Evolutionary conservation across 2,113 vertebrate genomes (phyloP).

Genomic region (Mystacornis crossleyi): DNA sequence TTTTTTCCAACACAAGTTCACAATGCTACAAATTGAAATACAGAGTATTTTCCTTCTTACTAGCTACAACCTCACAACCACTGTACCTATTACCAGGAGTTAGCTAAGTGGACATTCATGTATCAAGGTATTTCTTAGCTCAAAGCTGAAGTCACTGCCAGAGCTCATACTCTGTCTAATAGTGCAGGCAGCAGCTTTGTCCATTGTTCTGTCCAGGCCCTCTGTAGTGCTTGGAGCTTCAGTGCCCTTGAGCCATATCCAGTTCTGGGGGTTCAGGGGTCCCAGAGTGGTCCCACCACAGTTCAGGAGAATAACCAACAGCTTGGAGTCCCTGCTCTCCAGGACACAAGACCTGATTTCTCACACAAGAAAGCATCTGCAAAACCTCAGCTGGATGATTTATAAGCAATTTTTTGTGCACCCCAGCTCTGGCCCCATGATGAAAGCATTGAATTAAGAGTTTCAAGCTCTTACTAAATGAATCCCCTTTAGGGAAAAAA

Average conservation of each 20-base stretch:
- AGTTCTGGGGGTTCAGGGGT: background rate
- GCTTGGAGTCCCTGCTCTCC: accelerated
- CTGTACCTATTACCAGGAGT: background rate
- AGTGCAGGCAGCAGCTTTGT: background rate
- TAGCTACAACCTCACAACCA: background rate
- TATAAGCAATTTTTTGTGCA: background rate
- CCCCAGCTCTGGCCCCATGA: background rate
- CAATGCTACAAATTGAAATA: background rate
- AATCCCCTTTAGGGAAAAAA: background rate
- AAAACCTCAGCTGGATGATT: background rate
- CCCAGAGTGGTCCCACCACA: accelerated
- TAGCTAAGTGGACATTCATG: accelerated
- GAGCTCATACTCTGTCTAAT: background rate
- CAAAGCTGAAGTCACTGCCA: background rate
- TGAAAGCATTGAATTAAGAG: background rate
- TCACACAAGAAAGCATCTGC: background rate
- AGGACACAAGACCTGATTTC: background rate
- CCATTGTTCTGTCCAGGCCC: background rate
- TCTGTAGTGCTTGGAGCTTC: background rate
- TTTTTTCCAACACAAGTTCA: background rate
- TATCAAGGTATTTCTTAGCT: background rate
- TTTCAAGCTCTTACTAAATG: background rate
- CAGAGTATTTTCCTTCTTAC: background rate
- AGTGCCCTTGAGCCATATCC: accelerated
- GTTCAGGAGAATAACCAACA: background rate